phyloP scores from a whole-genome alignment of 2,113 vertebrate genomes.

The Aegypius monachus region DNA sequence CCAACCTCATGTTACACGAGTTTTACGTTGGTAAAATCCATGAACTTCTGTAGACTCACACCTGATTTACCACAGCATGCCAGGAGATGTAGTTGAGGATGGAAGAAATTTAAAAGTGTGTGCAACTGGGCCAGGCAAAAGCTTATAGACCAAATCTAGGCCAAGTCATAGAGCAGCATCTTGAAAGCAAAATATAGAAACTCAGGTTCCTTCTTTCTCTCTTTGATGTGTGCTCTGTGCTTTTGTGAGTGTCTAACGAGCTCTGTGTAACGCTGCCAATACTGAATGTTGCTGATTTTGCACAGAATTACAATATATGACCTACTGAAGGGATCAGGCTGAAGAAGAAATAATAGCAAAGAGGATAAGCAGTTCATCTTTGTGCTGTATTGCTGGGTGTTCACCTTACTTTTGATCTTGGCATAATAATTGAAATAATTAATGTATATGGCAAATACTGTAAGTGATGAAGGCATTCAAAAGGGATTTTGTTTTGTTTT shows the following conservation, averaged over 20 bases:
- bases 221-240: conserved; percentile 50
- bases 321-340: not conserved
- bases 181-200: conserved; percentile 35
- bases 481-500: not conserved
- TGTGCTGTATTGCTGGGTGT: not conserved
- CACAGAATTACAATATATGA: conserved; percentile 6
- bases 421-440: not conserved
- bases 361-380: conserved; percentile 11
- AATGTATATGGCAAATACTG: not conserved
- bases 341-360: conserved; percentile 8
- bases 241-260: conserved; percentile 46
- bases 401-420: conserved; percentile 12
- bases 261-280: conserved; percentile 29
- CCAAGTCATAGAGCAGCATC: not conserved
- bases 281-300: conserved; percentile 45
- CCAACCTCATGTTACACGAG: not conserved
- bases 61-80: not conserved
- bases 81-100: not conserved
- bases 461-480: not conserved
- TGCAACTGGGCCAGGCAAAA: not conserved
- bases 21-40: not conserved
- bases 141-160: conserved; percentile 34
- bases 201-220: conserved; percentile 1
- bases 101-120: not conserved
- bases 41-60: not conserved